Conservation (phyloP, 1,140 invertebrate genomes). For the Scaptomyza montana region DNA sequence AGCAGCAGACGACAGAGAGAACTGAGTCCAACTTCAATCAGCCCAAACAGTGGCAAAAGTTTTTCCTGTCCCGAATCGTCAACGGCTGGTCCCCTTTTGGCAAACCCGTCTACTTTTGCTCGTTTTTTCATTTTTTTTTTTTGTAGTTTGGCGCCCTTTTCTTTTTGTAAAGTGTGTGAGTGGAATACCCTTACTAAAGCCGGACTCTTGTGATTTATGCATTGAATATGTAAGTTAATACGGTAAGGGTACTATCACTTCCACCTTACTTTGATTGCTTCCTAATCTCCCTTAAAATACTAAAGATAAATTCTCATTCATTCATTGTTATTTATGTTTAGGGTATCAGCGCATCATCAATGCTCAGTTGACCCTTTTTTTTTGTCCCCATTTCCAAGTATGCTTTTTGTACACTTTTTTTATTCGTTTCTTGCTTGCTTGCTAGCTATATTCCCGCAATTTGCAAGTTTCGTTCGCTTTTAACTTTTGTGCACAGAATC, state of each 20-base stretch:
- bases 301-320: no score
- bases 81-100: neutral
- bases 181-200: slow-evolving; percentile 9
- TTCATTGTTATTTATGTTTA: slow-evolving; percentile 1
- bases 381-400: slow-evolving; percentile 8
- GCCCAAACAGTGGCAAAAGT: neutral
- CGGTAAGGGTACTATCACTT: no score
- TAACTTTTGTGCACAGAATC: slow-evolving; percentile 49
- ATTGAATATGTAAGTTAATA: neutral
- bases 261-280: no score
- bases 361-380: slow-evolving; percentile 28
- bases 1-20: neutral
- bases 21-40: neutral
- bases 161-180: neutral
- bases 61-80: neutral
- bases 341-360: slow-evolving; percentile 35
- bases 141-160: neutral
- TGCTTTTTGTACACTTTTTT: slow-evolving; percentile 28
- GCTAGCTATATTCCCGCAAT: slow-evolving; percentile 31
- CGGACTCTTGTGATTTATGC: neutral
- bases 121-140: neutral
- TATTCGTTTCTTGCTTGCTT: neutral
- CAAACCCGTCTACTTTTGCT: neutral
- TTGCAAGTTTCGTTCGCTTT: slow-evolving; percentile 63
- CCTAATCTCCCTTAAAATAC: no score